A percentile compares a stretch with the other conserved stretches of the same genome.
Conservation (phyloP, 2,888 invertebrate genomes). For the Aspidiotus rigidus region DNA sequence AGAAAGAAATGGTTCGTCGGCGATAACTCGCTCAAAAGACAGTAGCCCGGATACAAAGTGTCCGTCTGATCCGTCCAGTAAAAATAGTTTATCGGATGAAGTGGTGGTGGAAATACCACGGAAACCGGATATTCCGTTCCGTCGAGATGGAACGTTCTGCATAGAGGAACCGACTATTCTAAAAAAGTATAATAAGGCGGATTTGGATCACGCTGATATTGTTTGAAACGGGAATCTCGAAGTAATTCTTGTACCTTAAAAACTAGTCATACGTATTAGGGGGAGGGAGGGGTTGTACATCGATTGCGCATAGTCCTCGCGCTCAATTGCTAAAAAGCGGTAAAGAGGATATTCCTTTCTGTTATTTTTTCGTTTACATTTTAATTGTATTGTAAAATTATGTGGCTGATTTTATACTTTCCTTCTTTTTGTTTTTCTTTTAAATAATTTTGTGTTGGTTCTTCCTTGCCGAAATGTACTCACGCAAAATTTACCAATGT, state of each 20-base stretch:
- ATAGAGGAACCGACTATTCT: constrained; percentile 62
- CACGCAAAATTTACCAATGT: constrained; percentile 2
- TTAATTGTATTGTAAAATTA: constrained; percentile 1
- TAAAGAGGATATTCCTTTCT: no score
- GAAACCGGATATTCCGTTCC: constrained; percentile 24
- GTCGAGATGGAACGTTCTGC: constrained; percentile 53
- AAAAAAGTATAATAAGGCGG: constrained; percentile 12
- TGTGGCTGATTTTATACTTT: neutral
- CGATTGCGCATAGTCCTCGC: no score
- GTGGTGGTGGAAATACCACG: neutral
- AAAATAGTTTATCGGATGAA: constrained; percentile 20
- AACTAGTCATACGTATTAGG: no score
- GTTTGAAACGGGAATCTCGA: constrained; percentile 1
- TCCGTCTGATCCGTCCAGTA: constrained; percentile 17
- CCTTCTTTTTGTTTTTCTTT: no score
- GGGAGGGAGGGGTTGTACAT: no score
- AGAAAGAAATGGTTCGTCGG: neutral
- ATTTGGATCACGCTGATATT: constrained; percentile 14
- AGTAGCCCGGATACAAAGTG: constrained; percentile 16
- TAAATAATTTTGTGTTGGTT: neutral
- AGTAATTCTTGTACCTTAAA: neutral
- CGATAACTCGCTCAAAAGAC: neutral
- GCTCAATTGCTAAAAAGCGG: no score
- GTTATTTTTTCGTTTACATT: neutral
- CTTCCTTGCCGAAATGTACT: neutral